Percentiles rank a stretch among this genome's conserved stretches.
phyloP scores from a whole-genome alignment of 2,113 vertebrate genomes.

The Heterocephalus glaber region DNA sequence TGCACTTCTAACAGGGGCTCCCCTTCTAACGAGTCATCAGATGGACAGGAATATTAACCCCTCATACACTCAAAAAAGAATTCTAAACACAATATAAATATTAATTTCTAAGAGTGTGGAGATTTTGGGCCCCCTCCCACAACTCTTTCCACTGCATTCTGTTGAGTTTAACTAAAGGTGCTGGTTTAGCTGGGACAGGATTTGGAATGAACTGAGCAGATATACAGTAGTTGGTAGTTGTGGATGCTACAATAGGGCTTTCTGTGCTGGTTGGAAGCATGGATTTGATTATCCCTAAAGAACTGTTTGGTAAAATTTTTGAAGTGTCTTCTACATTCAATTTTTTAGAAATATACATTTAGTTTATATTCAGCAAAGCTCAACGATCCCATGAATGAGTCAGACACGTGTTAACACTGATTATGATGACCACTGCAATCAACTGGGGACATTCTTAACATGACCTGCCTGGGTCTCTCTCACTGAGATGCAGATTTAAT shows the following conservation, averaged over 20 bases:
- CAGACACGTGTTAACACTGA: neutral
- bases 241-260: neutral
- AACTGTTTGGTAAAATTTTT: neutral
- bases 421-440: neutral
- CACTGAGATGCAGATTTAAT: neutral
- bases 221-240: neutral
- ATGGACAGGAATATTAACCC: too few species aligned
- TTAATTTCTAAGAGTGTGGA: neutral
- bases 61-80: neutral
- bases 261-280: neutral
- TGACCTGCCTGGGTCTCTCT: neutral
- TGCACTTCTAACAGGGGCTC: neutral
- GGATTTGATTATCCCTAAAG: neutral
- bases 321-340: neutral
- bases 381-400: neutral
- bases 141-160: neutral
- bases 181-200: neutral
- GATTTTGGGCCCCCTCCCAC: neutral
- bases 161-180: neutral
- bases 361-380: neutral
- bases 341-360: neutral
- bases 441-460: neutral
- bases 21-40: neutral
- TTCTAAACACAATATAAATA: neutral
- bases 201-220: conserved; percentile 15